Conservation (phyloP, 2,113 vertebrate species). For the Oncorhynchus gorbuscha region DNA sequence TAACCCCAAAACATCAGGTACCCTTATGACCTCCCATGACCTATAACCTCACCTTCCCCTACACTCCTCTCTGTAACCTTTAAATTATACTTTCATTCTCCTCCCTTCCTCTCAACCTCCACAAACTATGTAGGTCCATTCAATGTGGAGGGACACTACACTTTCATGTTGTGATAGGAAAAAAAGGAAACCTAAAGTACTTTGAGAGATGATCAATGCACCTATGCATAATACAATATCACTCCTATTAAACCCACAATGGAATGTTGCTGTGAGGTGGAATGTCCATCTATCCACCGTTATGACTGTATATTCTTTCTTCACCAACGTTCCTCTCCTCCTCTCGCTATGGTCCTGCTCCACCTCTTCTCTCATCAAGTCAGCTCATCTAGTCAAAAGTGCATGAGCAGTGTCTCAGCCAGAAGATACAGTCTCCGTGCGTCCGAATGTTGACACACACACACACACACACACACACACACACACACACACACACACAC, state of each 20-base stretch:
- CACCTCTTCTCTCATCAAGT: not conserved
- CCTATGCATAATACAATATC: too few species aligned
- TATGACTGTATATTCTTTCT: not conserved
- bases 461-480: constrained; percentile 15
- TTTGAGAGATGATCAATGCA: too few species aligned
- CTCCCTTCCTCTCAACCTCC: not conserved
- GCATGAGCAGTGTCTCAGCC: not conserved
- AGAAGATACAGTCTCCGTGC: not conserved
- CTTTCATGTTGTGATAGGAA: too few species aligned
- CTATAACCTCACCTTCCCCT: not conserved
- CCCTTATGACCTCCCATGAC: constrained; percentile 24
- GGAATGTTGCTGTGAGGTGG: too few species aligned
- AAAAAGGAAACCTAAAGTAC: too few species aligned
- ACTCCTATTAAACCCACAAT: too few species aligned
- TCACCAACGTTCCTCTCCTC: not conserved
- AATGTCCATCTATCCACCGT: too few species aligned
- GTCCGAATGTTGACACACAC: not conserved
- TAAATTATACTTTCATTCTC: not conserved
- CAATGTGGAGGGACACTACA: too few species aligned
- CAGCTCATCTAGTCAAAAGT: not conserved
- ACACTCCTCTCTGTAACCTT: not conserved
- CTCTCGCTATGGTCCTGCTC: not conserved
- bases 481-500: constrained; percentile 21
- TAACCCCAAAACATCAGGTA: constrained; percentile 31
- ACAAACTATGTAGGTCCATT: too few species aligned